Evolutionary conservation across 2,797 vertebrate species (phyloP).

Genomic region (Onychomys leucogaster): DNA sequence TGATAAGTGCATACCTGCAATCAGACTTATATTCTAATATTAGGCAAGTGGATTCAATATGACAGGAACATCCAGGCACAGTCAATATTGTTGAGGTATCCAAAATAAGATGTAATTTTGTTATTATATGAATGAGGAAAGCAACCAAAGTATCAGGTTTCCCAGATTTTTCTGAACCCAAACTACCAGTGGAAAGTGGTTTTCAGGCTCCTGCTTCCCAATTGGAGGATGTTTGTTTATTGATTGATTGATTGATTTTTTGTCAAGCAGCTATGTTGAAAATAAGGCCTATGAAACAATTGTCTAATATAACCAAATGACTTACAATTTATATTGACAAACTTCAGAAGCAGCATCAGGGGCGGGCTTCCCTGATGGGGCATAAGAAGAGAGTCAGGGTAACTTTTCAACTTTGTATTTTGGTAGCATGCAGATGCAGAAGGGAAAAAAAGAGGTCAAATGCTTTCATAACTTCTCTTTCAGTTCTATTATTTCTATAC

Average conservation of each 20-base stretch:
- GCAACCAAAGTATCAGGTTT: background rate
- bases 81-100: background rate
- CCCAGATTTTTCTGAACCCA: background rate
- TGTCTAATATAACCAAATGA: background rate
- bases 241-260: background rate
- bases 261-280: background rate
- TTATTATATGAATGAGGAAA: background rate
- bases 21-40: background rate
- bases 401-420: background rate
- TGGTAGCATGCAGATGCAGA: background rate
- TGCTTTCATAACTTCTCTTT: background rate
- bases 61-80: background rate
- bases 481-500: background rate
- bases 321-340: background rate
- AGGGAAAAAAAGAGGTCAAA: background rate
- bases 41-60: background rate
- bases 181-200: background rate
- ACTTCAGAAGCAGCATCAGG: background rate
- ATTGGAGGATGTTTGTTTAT: background rate
- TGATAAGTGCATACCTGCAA: background rate
- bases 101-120: background rate
- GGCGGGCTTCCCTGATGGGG: background rate
- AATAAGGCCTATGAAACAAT: background rate
- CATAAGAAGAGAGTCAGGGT: background rate
- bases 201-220: background rate